These are phyloP conservation scores for Aspidapion aeneum DNA, from an alignment of 2,888 invertebrate species.

Conservation along the genomic window DNA sequence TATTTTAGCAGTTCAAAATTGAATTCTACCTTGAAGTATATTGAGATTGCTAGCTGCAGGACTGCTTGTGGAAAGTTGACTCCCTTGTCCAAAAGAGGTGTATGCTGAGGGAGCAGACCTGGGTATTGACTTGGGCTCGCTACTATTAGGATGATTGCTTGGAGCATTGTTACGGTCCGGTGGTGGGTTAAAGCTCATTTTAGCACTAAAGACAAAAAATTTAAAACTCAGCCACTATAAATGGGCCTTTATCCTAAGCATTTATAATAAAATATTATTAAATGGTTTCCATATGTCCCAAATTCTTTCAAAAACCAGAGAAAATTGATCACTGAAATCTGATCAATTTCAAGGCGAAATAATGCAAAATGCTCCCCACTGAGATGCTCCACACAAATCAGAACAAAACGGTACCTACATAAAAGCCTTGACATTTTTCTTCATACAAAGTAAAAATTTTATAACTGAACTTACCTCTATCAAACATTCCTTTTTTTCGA, in stretches of 20 bases:
- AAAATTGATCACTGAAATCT: background rate
- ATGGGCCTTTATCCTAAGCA: background rate
- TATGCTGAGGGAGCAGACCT: background rate
- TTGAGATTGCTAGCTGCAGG: background rate
- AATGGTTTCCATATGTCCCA: background rate
- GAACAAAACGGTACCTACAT: background rate
- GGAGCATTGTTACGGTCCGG: slow-evolving; percentile 7
- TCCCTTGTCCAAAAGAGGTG: background rate
- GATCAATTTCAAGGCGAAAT: background rate
- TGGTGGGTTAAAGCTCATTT: slow-evolving; percentile 3
- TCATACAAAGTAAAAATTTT: background rate
- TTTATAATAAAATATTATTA: too few relatives aligned
- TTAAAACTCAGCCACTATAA: background rate
- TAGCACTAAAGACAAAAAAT: background rate
- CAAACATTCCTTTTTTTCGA: background rate
- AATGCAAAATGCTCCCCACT: background rate
- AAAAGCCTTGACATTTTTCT: background rate
- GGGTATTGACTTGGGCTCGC: background rate
- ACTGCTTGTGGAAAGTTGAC: background rate
- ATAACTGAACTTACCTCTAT: background rate
- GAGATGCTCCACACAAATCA: background rate
- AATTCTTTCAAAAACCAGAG: background rate
- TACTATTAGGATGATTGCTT: background rate
- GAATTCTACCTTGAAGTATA: background rate
- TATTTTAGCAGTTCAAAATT: too few relatives aligned